Conservation (phyloP, 2,888 invertebrate species). For the Euzophera pinguis region DNA sequence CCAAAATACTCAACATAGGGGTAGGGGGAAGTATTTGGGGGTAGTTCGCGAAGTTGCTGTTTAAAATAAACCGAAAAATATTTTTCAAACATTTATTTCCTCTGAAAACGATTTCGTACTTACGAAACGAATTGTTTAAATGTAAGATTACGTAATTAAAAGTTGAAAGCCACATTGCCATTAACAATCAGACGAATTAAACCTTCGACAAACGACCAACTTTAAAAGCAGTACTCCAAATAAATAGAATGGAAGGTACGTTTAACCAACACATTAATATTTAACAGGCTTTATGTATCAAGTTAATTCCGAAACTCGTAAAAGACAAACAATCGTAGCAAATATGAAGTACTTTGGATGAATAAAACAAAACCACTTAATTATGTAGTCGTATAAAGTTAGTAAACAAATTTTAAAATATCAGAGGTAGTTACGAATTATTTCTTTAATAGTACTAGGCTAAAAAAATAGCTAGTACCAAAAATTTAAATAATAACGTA, state of each 20-base stretch:
- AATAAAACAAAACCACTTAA: background rate
- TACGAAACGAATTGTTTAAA: background rate
- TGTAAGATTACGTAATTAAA: background rate
- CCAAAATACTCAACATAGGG: too few species aligned
- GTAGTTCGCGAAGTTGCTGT: too few species aligned
- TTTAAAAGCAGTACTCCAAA: conserved; percentile 3
- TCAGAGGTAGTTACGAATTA: too few species aligned
- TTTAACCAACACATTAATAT: background rate
- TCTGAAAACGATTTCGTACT: too few species aligned
- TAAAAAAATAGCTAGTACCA: too few species aligned
- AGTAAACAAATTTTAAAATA: background rate
- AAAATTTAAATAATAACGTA: too few species aligned
- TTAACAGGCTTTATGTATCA: background rate
- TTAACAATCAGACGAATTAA: background rate
- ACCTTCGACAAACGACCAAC: background rate
- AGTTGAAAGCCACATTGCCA: conserved; percentile 1
- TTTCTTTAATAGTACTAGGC: too few species aligned
- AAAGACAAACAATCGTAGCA: background rate
- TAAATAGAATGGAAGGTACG: background rate
- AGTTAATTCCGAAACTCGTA: conserved; percentile 5
- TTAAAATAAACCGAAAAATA: too few species aligned
- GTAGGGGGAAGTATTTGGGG: too few species aligned
- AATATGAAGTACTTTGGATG: background rate
- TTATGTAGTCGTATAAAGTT: background rate
- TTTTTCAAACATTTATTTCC: too few species aligned